Conservation (phyloP, 2,888 invertebrate genomes). For the Dascillus cervinus region DNA sequence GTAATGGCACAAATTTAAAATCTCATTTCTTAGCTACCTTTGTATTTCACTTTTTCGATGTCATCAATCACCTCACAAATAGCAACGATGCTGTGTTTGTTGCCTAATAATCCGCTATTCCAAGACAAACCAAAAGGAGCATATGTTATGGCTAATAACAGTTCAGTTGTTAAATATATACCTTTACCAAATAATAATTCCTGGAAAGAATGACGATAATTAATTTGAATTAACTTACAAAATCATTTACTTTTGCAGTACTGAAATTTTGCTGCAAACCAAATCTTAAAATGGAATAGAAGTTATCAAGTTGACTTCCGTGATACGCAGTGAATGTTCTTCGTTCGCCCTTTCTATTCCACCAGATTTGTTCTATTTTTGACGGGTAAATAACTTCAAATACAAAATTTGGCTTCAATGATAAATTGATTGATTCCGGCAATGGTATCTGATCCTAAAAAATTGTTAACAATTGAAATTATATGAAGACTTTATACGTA, state of each 20-base stretch:
- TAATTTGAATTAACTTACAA: background rate
- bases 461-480: too few species aligned
- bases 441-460: conserved; percentile 21
- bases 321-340: conserved; percentile 63
- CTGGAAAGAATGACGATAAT: conserved; percentile 45
- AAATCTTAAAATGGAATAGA: conserved; percentile 71
- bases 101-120: conserved; percentile 68
- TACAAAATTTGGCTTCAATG: conserved; percentile 53
- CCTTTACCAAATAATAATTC: conserved; percentile 63
- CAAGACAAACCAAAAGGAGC: conserved; percentile 69
- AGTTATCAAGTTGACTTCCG: conserved; percentile 73
- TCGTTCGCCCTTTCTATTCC: conserved; percentile 47
- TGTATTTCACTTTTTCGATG: conserved; percentile 52
- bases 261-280: conserved; percentile 67
- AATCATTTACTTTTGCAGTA: conserved; percentile 20
- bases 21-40: too few species aligned
- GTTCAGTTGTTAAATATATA: conserved; percentile 66
- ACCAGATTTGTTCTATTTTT: conserved; percentile 55
- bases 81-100: conserved; percentile 69
- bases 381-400: conserved; percentile 55
- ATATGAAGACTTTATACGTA: too few species aligned
- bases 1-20: too few species aligned
- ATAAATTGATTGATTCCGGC: conserved; percentile 18
- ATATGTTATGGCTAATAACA: conserved; percentile 62
- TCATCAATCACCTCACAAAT: conserved; percentile 74